These are phyloP conservation scores for Euclidia mi DNA, from an alignment of 2,888 invertebrate genomes.

Conservation along the genomic window DNA sequence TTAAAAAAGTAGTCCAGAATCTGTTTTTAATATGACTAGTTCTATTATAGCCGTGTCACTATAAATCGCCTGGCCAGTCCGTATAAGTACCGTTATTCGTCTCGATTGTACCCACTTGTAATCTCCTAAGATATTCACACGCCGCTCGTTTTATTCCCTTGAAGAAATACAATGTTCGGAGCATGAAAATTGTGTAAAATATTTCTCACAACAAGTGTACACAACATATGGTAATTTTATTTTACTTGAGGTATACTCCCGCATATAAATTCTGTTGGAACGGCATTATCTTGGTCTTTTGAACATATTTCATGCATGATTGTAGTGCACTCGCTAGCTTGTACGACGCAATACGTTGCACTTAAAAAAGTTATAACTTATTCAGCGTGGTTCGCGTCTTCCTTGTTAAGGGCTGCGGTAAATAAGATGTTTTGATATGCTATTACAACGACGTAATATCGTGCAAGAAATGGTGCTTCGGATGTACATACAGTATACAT, in stretches of 20 bases:
- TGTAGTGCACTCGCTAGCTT: constrained; percentile 16
- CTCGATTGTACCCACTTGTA: no score
- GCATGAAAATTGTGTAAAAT: constrained; percentile 15
- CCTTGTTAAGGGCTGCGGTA: no score
- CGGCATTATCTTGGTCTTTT: constrained; percentile 21
- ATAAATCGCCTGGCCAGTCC: no score
- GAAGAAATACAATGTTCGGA: neutral
- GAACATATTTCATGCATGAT: constrained; percentile 34
- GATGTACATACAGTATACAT: no score
- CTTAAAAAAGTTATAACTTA: neutral
- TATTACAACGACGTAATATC: no score
- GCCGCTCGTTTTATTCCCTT: neutral
- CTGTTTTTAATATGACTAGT: no score
- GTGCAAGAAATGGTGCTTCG: no score
- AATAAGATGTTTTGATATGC: no score
- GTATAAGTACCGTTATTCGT: no score
- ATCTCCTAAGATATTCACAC: neutral
- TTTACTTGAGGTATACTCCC: constrained; percentile 12
- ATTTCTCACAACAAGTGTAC: constrained; percentile 18
- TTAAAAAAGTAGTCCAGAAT: no score
- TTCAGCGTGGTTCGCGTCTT: no score
- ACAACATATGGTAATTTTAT: constrained; percentile 24
- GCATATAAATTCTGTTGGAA: constrained; percentile 24
- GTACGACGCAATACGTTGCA: constrained; percentile 1
- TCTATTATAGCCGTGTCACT: no score